These are phyloP conservation scores for Gerosis bhagava DNA, from an alignment of 2,888 invertebrate species.

Conservation along the genomic window DNA sequence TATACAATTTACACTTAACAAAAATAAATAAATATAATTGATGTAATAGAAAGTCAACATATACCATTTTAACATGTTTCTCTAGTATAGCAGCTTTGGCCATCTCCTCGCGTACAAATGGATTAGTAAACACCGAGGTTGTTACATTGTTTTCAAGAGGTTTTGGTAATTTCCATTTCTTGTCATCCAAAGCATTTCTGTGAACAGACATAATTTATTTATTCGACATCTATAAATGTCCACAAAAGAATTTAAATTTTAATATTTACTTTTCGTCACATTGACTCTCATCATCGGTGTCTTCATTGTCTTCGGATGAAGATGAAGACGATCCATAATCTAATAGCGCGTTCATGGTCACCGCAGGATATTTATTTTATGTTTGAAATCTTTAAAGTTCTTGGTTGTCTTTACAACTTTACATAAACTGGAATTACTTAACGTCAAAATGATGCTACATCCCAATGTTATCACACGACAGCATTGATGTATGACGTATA, in stretches of 20 bases:
- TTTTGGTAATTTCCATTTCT: slow-evolving; percentile 81
- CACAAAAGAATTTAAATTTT: no score
- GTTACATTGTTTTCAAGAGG: slow-evolving; percentile 83
- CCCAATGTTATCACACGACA: no score
- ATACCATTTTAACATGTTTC: slow-evolving; percentile 96
- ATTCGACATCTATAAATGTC: no score
- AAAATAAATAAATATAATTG: neutral
- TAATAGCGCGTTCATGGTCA: slow-evolving; percentile 86
- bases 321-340: slow-evolving; percentile 83
- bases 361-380: no score
- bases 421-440: no score
- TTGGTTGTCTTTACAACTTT: no score
- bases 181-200: slow-evolving; percentile 36
- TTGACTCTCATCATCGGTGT: slow-evolving; percentile 75
- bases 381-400: no score
- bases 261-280: slow-evolving; percentile 65
- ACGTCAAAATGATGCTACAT: no score
- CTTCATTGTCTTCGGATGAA: slow-evolving; percentile 47
- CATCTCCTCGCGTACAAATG: slow-evolving; percentile 92
- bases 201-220: no score
- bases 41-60: slow-evolving; percentile 74
- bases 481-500: no score
- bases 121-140: slow-evolving; percentile 93
- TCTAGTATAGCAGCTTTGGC: slow-evolving; percentile 94
- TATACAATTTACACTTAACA: neutral